Base-by-base conservation (phyloP, 2,888 invertebrate species). In the Baccha elongata region DNA sequence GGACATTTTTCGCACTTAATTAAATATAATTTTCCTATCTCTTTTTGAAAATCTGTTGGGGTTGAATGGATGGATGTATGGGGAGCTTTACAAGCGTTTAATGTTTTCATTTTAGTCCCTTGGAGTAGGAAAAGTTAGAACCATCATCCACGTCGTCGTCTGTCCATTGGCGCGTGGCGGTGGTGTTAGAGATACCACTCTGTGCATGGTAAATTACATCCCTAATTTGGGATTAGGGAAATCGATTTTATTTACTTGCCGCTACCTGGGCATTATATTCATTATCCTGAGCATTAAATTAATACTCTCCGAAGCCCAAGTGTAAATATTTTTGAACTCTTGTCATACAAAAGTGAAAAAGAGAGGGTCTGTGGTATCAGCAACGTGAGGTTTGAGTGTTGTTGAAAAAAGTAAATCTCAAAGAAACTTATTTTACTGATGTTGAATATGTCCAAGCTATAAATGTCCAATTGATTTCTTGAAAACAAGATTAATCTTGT, bases 1-100 rank as follows among this genome's bases (percentile, higher is more conserved):
- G 78, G 55, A 68, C 55, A 73, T 73, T 83, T 76, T 58, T 72
- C 68, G 71, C 72, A 83, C 72, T 64, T 68, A 78, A 83, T 83
- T 83, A 72, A 78, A 78, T 83, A 78, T 68, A 68, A 62, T 80
- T 62, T 44, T 6, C 26, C 40, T 35, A 50, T 60, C 26, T 26
- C 11, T 35, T 11, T 48, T 17, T 69, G 42, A 53, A 42, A 69
- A 60, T 71, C 62, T 13, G 76, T 32, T 50, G 35, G 26, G 37
- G 37, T 50, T 69, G 71, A 81, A 65, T 76, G 48, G 40, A 48
- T 53, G 52, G 60, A 42, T 65, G 42, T 35, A n/a, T n/a, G 21
- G 13, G 60, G 58, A 60, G 65, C 17, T 67, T 72, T 67, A 50
- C 40, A 64, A 64, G 44, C 64, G 26, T 74, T 65, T 69, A 60